Evolutionary conservation across 2,113 vertebrate genomes (phyloP).

Genomic region (Nibea coibor): DNA sequence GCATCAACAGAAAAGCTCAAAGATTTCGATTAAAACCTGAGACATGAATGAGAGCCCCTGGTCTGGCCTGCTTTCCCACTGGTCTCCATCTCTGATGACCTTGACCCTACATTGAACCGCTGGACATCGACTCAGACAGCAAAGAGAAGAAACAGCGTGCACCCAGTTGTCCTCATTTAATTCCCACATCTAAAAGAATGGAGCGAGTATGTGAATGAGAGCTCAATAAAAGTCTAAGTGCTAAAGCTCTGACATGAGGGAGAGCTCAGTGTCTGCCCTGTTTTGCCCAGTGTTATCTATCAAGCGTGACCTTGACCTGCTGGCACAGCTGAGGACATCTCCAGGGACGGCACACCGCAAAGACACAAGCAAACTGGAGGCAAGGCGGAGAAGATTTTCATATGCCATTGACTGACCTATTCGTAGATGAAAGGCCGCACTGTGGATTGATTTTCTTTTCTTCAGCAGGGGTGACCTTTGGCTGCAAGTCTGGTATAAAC

Average conservation of each 20-base stretch:
- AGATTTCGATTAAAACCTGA: constrained; percentile 10
- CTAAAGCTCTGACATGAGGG: constrained; percentile 33
- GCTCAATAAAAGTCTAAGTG: constrained; percentile 18
- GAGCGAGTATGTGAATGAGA: constrained; percentile 17
- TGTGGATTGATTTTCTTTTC: constrained; percentile 62
- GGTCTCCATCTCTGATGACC: constrained; percentile 13
- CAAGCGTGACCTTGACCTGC: constrained; percentile 61
- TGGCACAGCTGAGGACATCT: constrained; percentile 36
- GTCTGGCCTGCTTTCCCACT: constrained; percentile 6
- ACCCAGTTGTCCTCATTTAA: constrained; percentile 37
- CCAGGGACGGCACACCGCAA: constrained; percentile 22
- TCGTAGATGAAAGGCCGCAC: constrained; percentile 48
- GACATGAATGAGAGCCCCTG: not conserved
- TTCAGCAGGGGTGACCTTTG: constrained; percentile 62
- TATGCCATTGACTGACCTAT: constrained; percentile 63
- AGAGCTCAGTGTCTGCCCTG: constrained; percentile 20
- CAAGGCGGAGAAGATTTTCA: constrained; percentile 46
- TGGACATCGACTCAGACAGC: constrained; percentile 5
- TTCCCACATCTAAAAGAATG: constrained; percentile 18
- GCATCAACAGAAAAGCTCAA: constrained; percentile 13
- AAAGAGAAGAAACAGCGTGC: not conserved
- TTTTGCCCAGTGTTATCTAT: constrained; percentile 42
- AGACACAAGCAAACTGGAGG: constrained; percentile 20
- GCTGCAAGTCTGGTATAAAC: constrained; percentile 23
- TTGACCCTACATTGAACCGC: constrained; percentile 32